Evolutionary conservation across 2,888 invertebrate genomes (phyloP).

Genomic region (Polyommatus iphigenia): DNA sequence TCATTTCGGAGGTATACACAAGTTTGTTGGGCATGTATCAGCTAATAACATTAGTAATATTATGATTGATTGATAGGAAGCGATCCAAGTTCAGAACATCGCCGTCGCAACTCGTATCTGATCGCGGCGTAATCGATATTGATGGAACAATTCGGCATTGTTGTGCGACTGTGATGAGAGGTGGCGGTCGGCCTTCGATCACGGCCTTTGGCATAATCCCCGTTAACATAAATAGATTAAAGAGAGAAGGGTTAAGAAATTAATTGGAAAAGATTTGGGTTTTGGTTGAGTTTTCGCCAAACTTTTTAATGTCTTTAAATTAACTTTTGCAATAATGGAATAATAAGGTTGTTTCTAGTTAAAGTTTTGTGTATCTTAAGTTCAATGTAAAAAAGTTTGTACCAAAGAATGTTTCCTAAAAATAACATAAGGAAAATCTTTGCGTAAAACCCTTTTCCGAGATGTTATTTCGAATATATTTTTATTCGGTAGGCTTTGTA

Average conservation of each 20-base stretch:
- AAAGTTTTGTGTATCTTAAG: background rate
- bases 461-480: background rate
- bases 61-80: constrained; percentile 23
- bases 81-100: background rate
- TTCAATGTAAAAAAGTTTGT: background rate
- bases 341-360: background rate
- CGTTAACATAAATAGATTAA: constrained; percentile 18
- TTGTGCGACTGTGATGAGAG: background rate
- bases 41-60: constrained; percentile 10
- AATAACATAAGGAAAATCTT: background rate
- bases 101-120: background rate
- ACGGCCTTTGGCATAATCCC: constrained; percentile 28
- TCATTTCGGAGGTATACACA: background rate
- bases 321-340: background rate
- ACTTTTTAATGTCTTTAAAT: background rate
- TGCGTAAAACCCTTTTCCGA: background rate
- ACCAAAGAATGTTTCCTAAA: background rate
- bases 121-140: constrained; percentile 27
- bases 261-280: background rate
- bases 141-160: constrained; percentile 28
- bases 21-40: constrained; percentile 6
- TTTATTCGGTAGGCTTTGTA: background rate
- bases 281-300: background rate
- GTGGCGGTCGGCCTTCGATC: constrained; percentile 5
- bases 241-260: background rate